Evolutionary conservation across 2,797 vertebrate species (phyloP), one percentile per base, ranked within the genome.

Genomic region (Falco novaeseelandiae): DNA sequence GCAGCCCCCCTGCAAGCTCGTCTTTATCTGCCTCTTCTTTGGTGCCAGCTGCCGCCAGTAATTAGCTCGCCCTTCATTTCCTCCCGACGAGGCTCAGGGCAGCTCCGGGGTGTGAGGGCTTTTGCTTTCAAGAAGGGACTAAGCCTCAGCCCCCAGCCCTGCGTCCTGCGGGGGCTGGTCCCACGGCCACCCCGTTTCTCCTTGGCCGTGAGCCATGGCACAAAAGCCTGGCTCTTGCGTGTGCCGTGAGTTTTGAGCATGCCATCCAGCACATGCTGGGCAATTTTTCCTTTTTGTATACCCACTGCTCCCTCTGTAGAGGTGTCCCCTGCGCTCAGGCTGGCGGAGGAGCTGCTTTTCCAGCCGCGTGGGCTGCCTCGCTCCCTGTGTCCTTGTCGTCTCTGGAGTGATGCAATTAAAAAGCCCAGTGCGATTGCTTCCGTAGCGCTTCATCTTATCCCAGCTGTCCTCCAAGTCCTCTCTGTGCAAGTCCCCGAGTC

Each of bases 1-100:
- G 79, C 57, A 96, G 83, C 51, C 79, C 72, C 76, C 58, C 36
- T 76, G 21, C 66, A n/a, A 73, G 59, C 85, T 83, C 78, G 4
- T 89, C 65, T 58, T 96, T 93, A 96, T 96, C 89, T 67, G 57
- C 40, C 34, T 93, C 76, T 30, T 90, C 83, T 71, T 83, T 71
- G 72, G 78, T 96, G 92, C 85, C 65, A 90, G 80, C 92, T 96
- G 89, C 90, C 0, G 26, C 81, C 59, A 42, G 87, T 73, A 44
- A 78, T 94, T 90, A 79, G 46, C 86, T 92, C 42, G 87, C 74
- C 20, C 57, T 58, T 81, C 9, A 62, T 91, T 94, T 95, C 23
- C 66, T 88, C 29, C 65, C 73, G 69, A 46, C 91, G 76, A 77
- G 38, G 61, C 49, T 77, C 42, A 40, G 34, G 34, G 29, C 69